phyloP scores from a whole-genome alignment of 2,113 vertebrate species.

The Dromas ardeola region DNA sequence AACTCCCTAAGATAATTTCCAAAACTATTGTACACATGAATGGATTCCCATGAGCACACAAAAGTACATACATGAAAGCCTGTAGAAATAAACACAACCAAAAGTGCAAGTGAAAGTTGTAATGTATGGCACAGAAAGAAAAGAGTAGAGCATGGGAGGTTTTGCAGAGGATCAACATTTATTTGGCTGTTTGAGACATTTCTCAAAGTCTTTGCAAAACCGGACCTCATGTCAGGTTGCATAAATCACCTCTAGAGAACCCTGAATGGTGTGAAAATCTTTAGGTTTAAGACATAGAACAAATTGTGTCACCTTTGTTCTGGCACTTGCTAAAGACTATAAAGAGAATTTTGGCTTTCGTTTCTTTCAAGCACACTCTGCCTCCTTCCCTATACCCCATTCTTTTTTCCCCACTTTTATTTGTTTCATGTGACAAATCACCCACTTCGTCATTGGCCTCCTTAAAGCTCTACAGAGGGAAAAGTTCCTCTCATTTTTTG shows the following conservation, averaged over 20 bases:
- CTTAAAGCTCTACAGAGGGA: background rate
- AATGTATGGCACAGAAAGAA: background rate
- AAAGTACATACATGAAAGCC: background rate
- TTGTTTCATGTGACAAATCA: background rate
- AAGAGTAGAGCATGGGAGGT: background rate
- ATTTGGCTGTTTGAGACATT: background rate
- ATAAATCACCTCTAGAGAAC: background rate
- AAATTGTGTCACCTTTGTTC: background rate
- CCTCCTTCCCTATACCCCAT: background rate
- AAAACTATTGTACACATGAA: background rate
- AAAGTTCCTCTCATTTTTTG: background rate
- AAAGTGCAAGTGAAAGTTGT: background rate
- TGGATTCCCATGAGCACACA: background rate
- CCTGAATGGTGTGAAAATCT: background rate
- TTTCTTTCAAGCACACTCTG: background rate
- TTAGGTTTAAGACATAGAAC: background rate
- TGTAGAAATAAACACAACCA: background rate
- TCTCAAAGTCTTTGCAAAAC: background rate
- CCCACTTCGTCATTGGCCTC: rapidly evolving
- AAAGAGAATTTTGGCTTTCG: background rate
- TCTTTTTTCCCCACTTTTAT: background rate
- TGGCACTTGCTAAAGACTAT: background rate
- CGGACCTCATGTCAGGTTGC: background rate
- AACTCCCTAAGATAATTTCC: background rate
- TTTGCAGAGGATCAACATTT: background rate